A percentile compares a stretch with the other conserved stretches of the same genome.
Conservation (phyloP, 92 coral and sea anemone species). For the Actinernus sp. region DNA sequence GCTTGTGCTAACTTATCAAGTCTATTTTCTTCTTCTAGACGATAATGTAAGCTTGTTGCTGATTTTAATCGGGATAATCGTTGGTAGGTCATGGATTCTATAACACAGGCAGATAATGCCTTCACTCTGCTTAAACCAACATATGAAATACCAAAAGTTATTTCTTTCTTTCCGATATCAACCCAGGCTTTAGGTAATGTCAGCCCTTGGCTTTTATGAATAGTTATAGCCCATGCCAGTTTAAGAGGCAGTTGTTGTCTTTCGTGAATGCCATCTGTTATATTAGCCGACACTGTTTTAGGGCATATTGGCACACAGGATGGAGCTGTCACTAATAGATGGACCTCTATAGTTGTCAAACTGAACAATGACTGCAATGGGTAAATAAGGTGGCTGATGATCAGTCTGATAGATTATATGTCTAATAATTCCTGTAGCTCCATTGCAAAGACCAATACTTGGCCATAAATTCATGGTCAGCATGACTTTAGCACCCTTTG, state of each 20-base stretch:
- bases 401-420: slow-evolving; percentile 30
- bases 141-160: slow-evolving; percentile 13
- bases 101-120: slow-evolving; percentile 28
- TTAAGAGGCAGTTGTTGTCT: slow-evolving; percentile 7
- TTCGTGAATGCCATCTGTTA: slow-evolving; percentile 32
- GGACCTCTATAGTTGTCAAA: slow-evolving; percentile 51
- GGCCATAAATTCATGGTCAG: slow-evolving; percentile 62
- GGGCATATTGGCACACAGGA: slow-evolving; percentile 46
- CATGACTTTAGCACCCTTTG: slow-evolving; percentile 54
- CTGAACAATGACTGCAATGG: slow-evolving; percentile 22
- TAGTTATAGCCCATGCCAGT: slow-evolving; percentile 10
- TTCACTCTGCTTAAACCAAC: slow-evolving; percentile 23
- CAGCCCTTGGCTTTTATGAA: slow-evolving; percentile 18
- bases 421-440: slow-evolving; percentile 44
- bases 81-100: slow-evolving; percentile 59
- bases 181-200: slow-evolving; percentile 14
- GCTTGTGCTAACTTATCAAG: slow-evolving; percentile 34
- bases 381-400: slow-evolving; percentile 5
- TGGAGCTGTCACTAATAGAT: slow-evolving; percentile 51
- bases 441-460: slow-evolving; percentile 55
- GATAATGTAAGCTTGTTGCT: slow-evolving; percentile 11
- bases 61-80: slow-evolving; percentile 31
- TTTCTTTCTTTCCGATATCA: slow-evolving; percentile 14
- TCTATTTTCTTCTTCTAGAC: slow-evolving; percentile 40
- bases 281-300: slow-evolving; percentile 16